Conservation (phyloP, 2,797 vertebrate species). For the Coregonus ussuriensis region DNA sequence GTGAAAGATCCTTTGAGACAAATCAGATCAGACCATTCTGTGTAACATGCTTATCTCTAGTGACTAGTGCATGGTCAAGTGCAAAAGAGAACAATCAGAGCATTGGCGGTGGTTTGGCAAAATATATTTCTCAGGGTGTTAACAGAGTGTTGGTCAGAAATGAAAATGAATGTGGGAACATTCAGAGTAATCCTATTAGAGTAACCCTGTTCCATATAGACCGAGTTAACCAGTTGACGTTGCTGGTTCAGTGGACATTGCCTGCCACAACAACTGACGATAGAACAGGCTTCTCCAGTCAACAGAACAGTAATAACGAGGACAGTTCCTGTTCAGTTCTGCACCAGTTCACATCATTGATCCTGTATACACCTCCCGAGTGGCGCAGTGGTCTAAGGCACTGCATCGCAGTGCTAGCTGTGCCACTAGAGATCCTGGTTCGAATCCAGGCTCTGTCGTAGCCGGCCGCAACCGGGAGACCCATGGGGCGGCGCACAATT, state of each 20-base stretch:
- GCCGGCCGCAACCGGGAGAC: too few relatives aligned
- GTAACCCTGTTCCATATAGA: background rate
- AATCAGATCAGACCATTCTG: background rate
- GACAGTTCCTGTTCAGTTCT: constrained; percentile 27
- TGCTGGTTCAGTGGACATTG: background rate
- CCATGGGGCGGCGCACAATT: too few relatives aligned
- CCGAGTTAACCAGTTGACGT: background rate
- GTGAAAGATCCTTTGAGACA: constrained; percentile 16
- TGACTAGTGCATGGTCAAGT: background rate
- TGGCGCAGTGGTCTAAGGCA: too few relatives aligned
- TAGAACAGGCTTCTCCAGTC: background rate
- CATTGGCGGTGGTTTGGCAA: background rate
- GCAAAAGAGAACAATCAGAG: background rate
- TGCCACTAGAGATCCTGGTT: too few relatives aligned
- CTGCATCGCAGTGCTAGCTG: too few relatives aligned
- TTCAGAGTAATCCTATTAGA: background rate
- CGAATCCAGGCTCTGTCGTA: too few relatives aligned
- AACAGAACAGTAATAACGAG: background rate
- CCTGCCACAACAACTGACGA: constrained; percentile 7
- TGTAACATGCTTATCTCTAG: background rate
- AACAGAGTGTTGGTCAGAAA: background rate
- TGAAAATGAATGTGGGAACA: background rate
- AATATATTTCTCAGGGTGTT: background rate
- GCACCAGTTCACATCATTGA: constrained; percentile 33
- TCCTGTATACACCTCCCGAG: constrained; percentile 15